phyloP scores from a whole-genome alignment of 2,797 vertebrate genomes.

The Coccyzus lansbergi region DNA sequence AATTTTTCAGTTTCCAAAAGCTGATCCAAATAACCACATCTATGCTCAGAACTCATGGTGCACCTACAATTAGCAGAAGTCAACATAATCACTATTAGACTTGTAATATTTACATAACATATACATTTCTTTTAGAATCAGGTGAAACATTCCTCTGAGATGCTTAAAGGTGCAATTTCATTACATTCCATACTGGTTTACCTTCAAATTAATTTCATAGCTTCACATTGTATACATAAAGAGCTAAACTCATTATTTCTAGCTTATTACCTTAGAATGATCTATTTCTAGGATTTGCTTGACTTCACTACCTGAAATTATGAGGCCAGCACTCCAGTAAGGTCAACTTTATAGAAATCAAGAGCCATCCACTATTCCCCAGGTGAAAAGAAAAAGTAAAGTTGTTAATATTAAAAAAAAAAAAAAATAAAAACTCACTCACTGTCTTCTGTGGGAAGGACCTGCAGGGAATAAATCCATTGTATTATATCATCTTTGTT shows the following conservation, averaged over 20 bases:
- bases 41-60: not conserved
- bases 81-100: not conserved
- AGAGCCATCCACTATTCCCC: constrained; percentile 5
- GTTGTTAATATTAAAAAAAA: constrained; percentile 43
- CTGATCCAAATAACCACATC: not conserved
- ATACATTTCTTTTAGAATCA: not conserved
- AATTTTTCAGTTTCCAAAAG: not conserved
- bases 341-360: not conserved
- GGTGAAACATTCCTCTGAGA: not conserved
- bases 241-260: not conserved
- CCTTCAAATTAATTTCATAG: not conserved
- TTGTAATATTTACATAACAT: not conserved
- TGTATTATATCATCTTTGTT: constrained; percentile 91
- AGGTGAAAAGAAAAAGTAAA: constrained; percentile 4
- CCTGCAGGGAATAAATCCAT: constrained; percentile 98
- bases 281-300: not conserved
- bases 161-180: not conserved
- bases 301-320: not conserved
- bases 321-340: not conserved
- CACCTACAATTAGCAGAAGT: not conserved
- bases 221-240: not conserved
- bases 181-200: not conserved
- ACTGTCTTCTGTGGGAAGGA: constrained; percentile 96
- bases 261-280: not conserved
- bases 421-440: constrained; percentile 84